These are phyloP conservation scores for Kuschelorhynchus macadamiae DNA, from an alignment of 2,888 invertebrate genomes.

Conservation along the genomic window DNA sequence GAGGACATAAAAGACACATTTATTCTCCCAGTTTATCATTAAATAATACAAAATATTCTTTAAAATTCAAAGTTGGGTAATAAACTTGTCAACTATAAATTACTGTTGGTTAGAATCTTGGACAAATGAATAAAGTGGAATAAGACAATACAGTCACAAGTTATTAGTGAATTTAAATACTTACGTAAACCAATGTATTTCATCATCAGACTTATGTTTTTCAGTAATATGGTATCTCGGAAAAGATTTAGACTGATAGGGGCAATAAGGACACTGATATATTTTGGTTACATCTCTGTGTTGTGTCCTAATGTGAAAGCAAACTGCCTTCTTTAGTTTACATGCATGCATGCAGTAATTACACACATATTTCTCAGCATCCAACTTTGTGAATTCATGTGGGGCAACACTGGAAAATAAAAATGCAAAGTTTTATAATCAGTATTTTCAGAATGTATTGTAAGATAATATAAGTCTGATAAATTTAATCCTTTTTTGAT, in stretches of 20 bases:
- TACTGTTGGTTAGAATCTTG: no score
- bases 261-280: slow-evolving; percentile 4
- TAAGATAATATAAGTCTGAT: no score
- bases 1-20: no score
- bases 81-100: no score
- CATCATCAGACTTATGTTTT: background rate
- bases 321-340: background rate
- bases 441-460: no score
- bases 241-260: background rate
- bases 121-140: no score
- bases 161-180: background rate
- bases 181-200: slow-evolving; percentile 1
- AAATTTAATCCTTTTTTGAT: no score
- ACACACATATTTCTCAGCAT: background rate
- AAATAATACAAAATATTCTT: no score
- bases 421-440: no score
- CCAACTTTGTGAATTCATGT: background rate
- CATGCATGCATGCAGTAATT: background rate
- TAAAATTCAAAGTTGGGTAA: no score
- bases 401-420: background rate
- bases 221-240: background rate
- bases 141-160: no score
- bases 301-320: background rate
- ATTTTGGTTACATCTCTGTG: background rate
- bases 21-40: no score